phyloP scores from a whole-genome alignment of 2,888 invertebrate genomes.

The Lissonota sp. region DNA sequence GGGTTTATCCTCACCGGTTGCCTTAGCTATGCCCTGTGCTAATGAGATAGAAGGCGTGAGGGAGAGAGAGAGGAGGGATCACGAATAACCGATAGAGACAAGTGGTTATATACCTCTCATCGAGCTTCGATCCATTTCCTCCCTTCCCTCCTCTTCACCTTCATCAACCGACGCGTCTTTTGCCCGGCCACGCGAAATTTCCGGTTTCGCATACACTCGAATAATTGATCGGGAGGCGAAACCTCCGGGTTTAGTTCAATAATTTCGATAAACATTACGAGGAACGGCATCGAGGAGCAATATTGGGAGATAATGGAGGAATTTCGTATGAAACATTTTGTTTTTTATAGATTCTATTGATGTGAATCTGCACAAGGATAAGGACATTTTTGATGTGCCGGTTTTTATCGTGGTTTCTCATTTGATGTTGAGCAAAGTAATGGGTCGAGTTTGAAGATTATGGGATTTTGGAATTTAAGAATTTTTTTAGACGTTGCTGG shows the following conservation, averaged over 20 bases:
- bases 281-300: neutral
- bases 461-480: too few species aligned
- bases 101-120: slow-evolving; percentile 21
- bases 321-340: too few species aligned
- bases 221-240: neutral
- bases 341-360: too few species aligned
- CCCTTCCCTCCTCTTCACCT: slow-evolving; percentile 3
- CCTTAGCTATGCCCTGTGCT: slow-evolving; percentile 17
- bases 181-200: slow-evolving; percentile 22
- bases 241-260: slow-evolving; percentile 29
- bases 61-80: neutral
- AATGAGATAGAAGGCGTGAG: slow-evolving; percentile 52
- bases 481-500: too few species aligned
- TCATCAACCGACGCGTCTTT: slow-evolving; percentile 8
- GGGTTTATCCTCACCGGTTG: slow-evolving; percentile 8
- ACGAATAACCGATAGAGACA: neutral
- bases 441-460: too few species aligned
- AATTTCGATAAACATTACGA: neutral
- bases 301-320: neutral
- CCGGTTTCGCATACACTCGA: neutral
- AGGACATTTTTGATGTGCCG: too few species aligned
- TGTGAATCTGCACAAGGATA: too few species aligned
- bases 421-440: too few species aligned
- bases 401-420: too few species aligned
- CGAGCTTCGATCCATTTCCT: slow-evolving; percentile 32